Conservation (phyloP, 2,888 invertebrate species). For the Adineta ricciae region DNA sequence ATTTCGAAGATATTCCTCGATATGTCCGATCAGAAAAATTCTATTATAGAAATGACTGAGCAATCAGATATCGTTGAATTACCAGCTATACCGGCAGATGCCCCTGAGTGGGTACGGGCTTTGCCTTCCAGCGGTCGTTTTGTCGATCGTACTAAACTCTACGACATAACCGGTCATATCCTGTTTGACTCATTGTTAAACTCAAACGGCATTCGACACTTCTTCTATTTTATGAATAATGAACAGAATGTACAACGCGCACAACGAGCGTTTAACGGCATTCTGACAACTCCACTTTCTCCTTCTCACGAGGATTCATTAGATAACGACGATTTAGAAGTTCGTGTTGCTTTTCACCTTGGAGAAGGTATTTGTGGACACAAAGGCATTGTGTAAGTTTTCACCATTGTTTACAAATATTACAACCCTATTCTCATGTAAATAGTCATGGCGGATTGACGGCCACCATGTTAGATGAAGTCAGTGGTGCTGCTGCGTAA, state of each 20-base stretch:
- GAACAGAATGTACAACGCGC: background rate
- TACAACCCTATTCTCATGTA: no score
- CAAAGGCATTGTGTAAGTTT: background rate
- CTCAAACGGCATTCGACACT: slow-evolving; percentile 11
- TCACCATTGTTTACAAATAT: background rate
- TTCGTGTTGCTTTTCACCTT: background rate
- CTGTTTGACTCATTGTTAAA: slow-evolving; percentile 1
- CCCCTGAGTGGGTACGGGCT: background rate
- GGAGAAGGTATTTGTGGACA: slow-evolving; percentile 20
- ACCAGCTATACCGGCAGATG: slow-evolving; percentile 2
- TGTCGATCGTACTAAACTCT: slow-evolving; percentile 14
- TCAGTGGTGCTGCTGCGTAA: slow-evolving; percentile 13
- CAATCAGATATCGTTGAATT: slow-evolving; percentile 7
- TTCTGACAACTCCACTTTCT: background rate
- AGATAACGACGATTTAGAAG: background rate
- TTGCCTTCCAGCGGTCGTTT: slow-evolving; percentile 21
- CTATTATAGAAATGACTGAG: background rate
- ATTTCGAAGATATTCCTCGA: no score
- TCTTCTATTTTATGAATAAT: background rate
- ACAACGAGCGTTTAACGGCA: background rate
- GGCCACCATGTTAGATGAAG: slow-evolving; percentile 4
- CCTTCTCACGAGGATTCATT: background rate
- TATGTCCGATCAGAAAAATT: background rate
- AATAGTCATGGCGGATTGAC: slow-evolving; percentile 3
- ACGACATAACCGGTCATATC: slow-evolving; percentile 10